Base-by-base conservation (phyloP, 2,888 invertebrate genomes). In the Strigamia maritima region DNA sequence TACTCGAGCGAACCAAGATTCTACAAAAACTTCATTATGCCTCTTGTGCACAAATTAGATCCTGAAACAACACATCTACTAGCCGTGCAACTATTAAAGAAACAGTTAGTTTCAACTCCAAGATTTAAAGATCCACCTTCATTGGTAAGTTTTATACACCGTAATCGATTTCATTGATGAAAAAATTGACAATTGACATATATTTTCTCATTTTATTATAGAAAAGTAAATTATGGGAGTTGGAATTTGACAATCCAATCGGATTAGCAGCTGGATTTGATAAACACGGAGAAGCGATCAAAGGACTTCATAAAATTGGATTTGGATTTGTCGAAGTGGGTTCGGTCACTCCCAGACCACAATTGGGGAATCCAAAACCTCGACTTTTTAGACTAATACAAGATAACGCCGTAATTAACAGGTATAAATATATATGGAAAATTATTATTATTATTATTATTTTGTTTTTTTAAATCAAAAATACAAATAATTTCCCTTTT, bases 231-330 rank as follows among this genome's bases (percentile, higher is more conserved):
- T 88, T 97, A 75, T 92, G 94, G 85, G 90, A 90, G 26, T 88
- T 90, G 81, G 86, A 91, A 16, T 90, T 99, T 81, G 88, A 89
- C 79, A 98, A 97, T 88, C 98, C 98, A 0, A 87, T 99, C 83
- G 98, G 99, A n/a, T 91, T 99, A 84, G 98, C 98, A 31, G 99
- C 98, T 80, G 99, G 98, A 7, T 98, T 98, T 87, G 99, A 99
- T 86, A 99, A 99, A 86, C 92, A 98, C 87, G 98, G 92, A 7
- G 97, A 98, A 88, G 96, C 94, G 26, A 89, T 97, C 1, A 86
- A 90, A 83, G 94, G 95, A 0, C 87, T 99, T 54, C 89, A 90
- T 81, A 90, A 91, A 83, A 87, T 95, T 80, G 98, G 98, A 0
- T 98, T 99, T 87, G 94, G 98, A 6, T 94, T 97, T 86, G 91